Conservation (phyloP, 2,797 vertebrate species). For the Salmo trutta region DNA sequence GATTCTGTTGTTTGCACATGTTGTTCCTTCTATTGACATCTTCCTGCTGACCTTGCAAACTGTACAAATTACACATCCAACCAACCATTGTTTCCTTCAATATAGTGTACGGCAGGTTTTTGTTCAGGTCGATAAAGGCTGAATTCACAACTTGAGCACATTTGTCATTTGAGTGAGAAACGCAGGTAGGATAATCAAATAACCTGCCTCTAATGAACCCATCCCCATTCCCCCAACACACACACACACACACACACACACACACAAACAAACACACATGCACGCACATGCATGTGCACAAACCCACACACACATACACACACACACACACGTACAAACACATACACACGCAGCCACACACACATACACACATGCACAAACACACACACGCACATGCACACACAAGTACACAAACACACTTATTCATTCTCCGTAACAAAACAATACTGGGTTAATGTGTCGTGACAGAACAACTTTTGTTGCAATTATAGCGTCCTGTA, state of each 20-base stretch:
- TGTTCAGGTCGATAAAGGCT: slow-evolving; percentile 40
- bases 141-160: slow-evolving; percentile 36
- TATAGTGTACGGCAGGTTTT: no score
- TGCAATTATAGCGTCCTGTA: slow-evolving; percentile 49
- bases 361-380: no score
- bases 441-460: slow-evolving; percentile 56
- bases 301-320: no score
- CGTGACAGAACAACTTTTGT: slow-evolving; percentile 53
- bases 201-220: slow-evolving; percentile 9
- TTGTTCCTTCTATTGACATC: not conserved
- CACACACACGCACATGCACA: no score
- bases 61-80: slow-evolving; percentile 27
- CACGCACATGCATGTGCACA: no score
- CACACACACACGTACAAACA: no score
- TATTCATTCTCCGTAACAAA: slow-evolving; percentile 3
- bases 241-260: no score
- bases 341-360: no score
- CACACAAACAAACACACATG: no score
- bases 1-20: not conserved
- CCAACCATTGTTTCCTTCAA: slow-evolving; percentile 19
- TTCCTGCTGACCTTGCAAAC: not conserved
- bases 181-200: slow-evolving; percentile 32
- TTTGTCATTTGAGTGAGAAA: slow-evolving; percentile 22
- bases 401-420: no score
- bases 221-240: slow-evolving; percentile 7